phyloP scores from a whole-genome alignment of 2,797 vertebrate genomes.

The Poecilia wingei region DNA sequence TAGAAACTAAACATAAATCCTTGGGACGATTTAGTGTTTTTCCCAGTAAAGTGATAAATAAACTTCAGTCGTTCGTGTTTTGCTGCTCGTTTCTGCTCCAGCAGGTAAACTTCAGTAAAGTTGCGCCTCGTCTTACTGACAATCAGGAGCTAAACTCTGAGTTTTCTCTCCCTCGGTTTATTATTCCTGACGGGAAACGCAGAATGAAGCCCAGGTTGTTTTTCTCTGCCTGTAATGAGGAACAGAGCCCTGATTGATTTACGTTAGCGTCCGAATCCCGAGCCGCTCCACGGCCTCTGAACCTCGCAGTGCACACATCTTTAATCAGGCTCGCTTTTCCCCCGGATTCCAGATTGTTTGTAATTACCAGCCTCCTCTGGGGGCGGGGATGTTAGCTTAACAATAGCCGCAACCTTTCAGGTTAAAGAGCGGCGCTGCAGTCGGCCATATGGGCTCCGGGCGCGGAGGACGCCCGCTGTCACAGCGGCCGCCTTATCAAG shows the following conservation, averaged over 20 bases:
- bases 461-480: conserved; percentile 34
- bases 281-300: conserved; percentile 48
- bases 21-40: background rate
- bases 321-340: conserved; percentile 67
- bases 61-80: too few species aligned
- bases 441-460: conserved; percentile 60
- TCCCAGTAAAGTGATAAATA: too few species aligned
- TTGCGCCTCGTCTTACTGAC: background rate
- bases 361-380: conserved; percentile 65
- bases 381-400: conserved; percentile 52
- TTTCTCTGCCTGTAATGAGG: conserved; percentile 61
- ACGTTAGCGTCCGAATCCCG: conserved; percentile 54
- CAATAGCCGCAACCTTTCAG: conserved; percentile 62
- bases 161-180: conserved; percentile 63
- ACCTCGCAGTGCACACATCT: conserved; percentile 59
- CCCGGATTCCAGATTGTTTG: conserved; percentile 70
- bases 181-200: conserved; percentile 44
- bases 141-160: conserved; percentile 17
- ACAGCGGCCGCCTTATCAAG: conserved; percentile 69
- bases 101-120: background rate
- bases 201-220: conserved; percentile 37
- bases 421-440: conserved; percentile 56
- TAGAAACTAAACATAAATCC: too few species aligned
- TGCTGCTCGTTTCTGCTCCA: background rate
- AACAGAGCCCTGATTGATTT: conserved; percentile 65